phyloP scores from a whole-genome alignment of 2,113 vertebrate species.

The Myanophis thanlyinensis region DNA sequence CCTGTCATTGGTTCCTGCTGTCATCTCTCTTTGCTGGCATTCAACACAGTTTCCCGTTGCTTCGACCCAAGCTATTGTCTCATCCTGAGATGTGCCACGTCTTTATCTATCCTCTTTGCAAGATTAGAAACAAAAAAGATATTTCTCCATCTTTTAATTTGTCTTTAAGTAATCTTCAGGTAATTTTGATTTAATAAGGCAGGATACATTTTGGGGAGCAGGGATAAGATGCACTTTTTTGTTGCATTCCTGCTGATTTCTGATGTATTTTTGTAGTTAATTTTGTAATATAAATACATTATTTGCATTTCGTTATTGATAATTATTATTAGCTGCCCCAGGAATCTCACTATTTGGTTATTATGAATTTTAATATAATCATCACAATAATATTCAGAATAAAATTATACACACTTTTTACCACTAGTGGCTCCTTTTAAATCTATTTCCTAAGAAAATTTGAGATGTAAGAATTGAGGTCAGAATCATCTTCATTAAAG shows the following conservation, averaged over 20 bases:
- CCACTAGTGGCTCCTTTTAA: not conserved
- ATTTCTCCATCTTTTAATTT: conserved; percentile 41
- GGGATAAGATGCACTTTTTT: not conserved
- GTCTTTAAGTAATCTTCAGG: conserved; percentile 29
- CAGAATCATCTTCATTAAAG: not conserved
- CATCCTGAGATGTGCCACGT: conserved; percentile 48
- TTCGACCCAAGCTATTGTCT: conserved; percentile 64
- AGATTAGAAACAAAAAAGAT: conserved; percentile 51
- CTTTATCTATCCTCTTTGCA: conserved; percentile 48
- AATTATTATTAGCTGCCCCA: not conserved
- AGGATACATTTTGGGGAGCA: not conserved
- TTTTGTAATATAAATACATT: not conserved
- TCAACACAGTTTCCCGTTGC: conserved; percentile 32
- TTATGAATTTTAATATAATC: not conserved
- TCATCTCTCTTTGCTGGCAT: conserved; percentile 49
- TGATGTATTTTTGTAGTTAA: not conserved
- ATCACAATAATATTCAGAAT: not conserved
- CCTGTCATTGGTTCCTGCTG: conserved; percentile 34
- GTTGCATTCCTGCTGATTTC: not conserved
- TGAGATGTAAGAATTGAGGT: not conserved
- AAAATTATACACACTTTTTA: not conserved
- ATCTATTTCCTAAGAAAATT: not conserved
- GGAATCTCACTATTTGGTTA: not conserved
- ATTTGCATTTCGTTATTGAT: not conserved
- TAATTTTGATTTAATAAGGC: not conserved